phyloP scores from a whole-genome alignment of 2,888 invertebrate genomes.

The Asteroscopus sphinx region DNA sequence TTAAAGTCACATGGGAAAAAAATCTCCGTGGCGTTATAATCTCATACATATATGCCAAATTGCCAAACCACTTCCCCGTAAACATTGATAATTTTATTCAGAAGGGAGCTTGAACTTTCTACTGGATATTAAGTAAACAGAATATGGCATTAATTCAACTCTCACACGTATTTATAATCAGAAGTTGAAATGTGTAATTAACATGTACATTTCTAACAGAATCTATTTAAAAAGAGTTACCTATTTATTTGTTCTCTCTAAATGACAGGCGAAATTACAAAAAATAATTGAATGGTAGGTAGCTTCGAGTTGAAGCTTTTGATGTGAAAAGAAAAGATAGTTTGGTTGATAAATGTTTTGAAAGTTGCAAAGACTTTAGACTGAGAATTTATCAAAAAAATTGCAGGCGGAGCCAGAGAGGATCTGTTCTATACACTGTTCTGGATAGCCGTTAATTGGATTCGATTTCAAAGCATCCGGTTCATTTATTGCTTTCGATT shows the following conservation, averaged over 20 bases:
- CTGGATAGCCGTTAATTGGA: slow-evolving; percentile 6
- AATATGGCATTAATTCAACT: neutral
- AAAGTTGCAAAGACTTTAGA: no score
- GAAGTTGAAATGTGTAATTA: no score
- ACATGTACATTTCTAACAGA: no score
- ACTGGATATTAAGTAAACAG: neutral
- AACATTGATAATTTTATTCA: slow-evolving; percentile 1
- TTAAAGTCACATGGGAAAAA: slow-evolving; percentile 10
- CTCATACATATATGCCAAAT: neutral
- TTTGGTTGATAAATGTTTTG: no score
- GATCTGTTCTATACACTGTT: neutral
- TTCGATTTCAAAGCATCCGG: slow-evolving; percentile 1
- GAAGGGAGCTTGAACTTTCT: neutral
- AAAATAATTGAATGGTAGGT: no score
- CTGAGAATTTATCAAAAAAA: no score
- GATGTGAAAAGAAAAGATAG: no score
- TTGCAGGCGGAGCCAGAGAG: neutral
- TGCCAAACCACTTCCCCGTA: neutral
- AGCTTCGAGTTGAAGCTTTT: no score
- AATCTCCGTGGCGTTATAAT: slow-evolving; percentile 1
- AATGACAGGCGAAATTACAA: no score
- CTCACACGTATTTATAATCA: no score
- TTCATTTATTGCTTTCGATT: neutral
- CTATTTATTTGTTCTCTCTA: no score
- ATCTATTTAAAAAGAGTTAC: no score